Conservation (phyloP, 35 echinoderm and acorn worm genomes). For the Heliocidaris erythrogramma region DNA sequence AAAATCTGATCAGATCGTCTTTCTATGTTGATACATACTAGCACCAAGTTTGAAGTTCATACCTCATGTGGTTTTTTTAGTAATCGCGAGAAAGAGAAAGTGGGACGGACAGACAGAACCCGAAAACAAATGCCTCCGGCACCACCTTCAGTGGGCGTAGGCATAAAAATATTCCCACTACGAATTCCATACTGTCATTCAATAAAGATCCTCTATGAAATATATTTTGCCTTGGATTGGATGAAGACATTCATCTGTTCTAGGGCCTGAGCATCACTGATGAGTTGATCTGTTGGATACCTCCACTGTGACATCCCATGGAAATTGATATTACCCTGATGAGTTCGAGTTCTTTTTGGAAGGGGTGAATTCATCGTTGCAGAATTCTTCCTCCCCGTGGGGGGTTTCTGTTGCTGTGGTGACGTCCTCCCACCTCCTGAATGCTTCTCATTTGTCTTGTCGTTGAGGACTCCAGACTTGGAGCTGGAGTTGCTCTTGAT, state of each 20-base stretch:
- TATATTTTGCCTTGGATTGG: conserved; percentile 69
- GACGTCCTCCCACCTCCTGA: neutral
- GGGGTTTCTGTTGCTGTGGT: neutral
- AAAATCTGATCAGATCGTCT: no score
- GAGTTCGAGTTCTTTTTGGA: conserved; percentile 38
- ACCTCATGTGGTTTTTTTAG: no score
- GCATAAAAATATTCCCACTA: neutral
- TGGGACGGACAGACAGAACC: no score
- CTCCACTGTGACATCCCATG: conserved; percentile 97
- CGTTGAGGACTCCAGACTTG: neutral
- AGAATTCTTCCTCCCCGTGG: conserved; percentile 41
- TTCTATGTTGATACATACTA: no score
- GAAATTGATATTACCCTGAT: conserved; percentile 78
- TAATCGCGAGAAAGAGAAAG: no score
- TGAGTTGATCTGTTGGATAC: conserved; percentile 92
- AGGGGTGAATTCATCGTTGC: neutral
- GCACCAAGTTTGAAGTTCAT: no score
- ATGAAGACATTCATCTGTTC: conserved; percentile 91
- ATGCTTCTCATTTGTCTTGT: conserved; percentile 34
- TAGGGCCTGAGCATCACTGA: conserved; percentile 73
- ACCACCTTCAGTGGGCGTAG: no score
- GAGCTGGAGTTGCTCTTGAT: conserved; percentile 55
- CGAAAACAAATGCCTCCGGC: no score
- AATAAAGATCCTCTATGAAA: no score
- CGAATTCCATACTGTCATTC: neutral